Evolutionary conservation across 2,797 vertebrate genomes (phyloP).

Genomic region (Phyllotis vaccarum): DNA sequence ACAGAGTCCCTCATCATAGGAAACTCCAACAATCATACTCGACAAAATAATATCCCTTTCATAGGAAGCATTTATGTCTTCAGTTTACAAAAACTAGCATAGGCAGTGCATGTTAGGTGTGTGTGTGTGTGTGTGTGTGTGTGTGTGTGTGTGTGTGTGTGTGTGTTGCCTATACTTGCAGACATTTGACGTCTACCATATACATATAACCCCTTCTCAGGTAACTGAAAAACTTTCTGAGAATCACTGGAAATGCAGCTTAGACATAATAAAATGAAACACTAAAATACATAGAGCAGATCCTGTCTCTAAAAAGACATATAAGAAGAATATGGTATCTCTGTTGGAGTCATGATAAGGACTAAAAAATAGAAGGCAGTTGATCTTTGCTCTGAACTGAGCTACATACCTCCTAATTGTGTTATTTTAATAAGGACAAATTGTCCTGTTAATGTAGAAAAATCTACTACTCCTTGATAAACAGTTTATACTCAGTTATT

Average conservation of each 20-base stretch:
- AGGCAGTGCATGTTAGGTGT: neutral
- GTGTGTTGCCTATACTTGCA: neutral
- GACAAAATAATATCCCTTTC: neutral
- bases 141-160: neutral
- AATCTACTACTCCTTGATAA: neutral
- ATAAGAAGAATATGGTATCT: neutral
- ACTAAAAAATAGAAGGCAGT: conserved; percentile 23
- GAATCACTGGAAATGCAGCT: neutral
- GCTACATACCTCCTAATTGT: neutral
- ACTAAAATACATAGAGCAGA: neutral
- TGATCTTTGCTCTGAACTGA: neutral
- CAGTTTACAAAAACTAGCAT: neutral
- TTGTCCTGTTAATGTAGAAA: neutral
- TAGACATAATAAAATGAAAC: neutral
- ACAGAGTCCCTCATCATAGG: neutral
- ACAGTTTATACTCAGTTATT: neutral
- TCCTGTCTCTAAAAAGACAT: neutral
- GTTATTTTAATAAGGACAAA: neutral
- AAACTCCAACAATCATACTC: neutral
- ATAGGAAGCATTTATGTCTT: neutral
- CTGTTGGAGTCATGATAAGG: neutral
- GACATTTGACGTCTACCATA: neutral
- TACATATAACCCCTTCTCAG: neutral
- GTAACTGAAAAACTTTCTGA: neutral
- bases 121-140: no score